A percentile compares a stretch with the other conserved stretches of the same genome.
Evolutionary conservation across 2,888 invertebrate species (phyloP).

Genomic region (Meiosimyza platycephala): DNA sequence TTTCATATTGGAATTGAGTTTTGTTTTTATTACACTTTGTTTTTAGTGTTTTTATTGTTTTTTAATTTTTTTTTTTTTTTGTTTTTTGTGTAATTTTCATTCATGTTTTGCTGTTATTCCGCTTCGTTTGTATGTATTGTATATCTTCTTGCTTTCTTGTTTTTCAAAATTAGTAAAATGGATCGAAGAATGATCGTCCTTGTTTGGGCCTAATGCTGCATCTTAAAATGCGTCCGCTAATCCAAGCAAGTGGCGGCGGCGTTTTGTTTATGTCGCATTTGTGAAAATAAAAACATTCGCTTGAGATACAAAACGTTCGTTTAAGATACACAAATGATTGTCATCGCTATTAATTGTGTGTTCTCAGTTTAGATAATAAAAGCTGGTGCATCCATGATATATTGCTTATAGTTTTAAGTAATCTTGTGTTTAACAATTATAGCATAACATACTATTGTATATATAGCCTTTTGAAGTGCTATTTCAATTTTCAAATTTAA

Average conservation of each 20-base stretch:
- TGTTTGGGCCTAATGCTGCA: slow-evolving; percentile 13
- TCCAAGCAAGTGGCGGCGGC: not conserved
- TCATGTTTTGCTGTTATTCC: not conserved
- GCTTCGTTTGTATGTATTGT: not conserved
- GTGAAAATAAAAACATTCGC: not conserved
- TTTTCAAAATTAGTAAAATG: no score
- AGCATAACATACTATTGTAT: no score
- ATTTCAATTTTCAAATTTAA: no score
- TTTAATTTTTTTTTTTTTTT: not conserved
- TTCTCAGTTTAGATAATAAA: no score
- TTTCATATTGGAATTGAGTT: slow-evolving; percentile 19
- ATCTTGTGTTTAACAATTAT: no score
- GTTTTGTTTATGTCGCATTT: not conserved
- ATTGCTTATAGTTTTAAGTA: no score
- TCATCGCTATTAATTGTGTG: no score
- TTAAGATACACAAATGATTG: no score
- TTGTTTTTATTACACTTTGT: not conserved
- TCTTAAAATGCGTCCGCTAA: not conserved
- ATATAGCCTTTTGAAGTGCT: no score
- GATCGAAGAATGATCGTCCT: slow-evolving; percentile 20
- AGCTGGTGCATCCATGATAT: no score
- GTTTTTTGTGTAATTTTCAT: not conserved
- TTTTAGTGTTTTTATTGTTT: not conserved
- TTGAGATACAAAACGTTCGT: not conserved
- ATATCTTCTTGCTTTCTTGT: not conserved